Evolutionary conservation across 2,113 vertebrate species (phyloP).

Genomic region (Meles meles): DNA sequence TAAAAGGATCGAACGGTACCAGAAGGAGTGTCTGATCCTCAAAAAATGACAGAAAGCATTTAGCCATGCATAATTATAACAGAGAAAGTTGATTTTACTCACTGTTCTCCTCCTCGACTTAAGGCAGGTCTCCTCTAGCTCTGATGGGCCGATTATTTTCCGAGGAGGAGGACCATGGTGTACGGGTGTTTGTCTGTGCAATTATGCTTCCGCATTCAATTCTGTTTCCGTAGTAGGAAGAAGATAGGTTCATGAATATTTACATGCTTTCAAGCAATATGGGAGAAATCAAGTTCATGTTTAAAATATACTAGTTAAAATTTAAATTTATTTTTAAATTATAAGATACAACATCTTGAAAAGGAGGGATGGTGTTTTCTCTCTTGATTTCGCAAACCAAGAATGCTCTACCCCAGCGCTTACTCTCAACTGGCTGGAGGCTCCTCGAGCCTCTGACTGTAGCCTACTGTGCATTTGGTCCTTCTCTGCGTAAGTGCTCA

Average conservation of each 20-base stretch:
- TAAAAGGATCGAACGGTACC: background rate
- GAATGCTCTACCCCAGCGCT: background rate
- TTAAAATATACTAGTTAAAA: background rate
- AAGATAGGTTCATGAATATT: background rate
- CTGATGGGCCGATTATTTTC: background rate
- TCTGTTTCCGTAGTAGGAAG: background rate
- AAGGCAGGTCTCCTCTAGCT: background rate
- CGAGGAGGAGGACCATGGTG: rapidly evolving
- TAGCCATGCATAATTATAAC: background rate
- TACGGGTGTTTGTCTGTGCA: too few relatives aligned
- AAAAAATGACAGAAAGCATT: background rate
- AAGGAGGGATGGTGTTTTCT: background rate
- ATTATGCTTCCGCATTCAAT: background rate
- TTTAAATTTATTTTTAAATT: background rate
- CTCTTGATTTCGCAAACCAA: background rate
- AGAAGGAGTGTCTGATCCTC: background rate
- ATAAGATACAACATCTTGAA: background rate
- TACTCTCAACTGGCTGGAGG: background rate
- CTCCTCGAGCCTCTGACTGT: background rate
- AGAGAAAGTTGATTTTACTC: background rate
- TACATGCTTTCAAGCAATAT: background rate
- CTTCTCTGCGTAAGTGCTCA: too few relatives aligned
- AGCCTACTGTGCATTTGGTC: background rate
- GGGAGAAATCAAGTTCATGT: background rate
- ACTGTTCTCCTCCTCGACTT: background rate